Conservation (phyloP, 2,888 invertebrate species). For the Tillus elongatus region DNA sequence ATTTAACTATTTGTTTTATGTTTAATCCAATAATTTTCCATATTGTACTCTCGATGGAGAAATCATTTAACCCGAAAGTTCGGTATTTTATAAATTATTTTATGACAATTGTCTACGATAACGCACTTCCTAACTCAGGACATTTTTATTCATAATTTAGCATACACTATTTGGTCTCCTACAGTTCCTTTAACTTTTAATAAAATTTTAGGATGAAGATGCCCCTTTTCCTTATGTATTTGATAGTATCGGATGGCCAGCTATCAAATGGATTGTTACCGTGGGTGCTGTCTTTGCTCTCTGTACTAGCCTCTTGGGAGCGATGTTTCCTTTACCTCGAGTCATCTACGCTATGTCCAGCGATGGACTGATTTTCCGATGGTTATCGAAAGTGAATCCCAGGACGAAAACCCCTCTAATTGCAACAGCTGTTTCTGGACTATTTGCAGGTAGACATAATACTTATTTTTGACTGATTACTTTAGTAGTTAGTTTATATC, state of each 20-base stretch:
- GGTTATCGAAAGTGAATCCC: conserved; percentile 58
- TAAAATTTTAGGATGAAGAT: conserved; percentile 56
- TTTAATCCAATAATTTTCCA: no score
- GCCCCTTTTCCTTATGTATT: conserved; percentile 87
- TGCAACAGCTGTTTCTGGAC: conserved; percentile 67
- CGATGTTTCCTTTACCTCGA: conserved; percentile 81
- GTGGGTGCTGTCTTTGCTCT: conserved; percentile 87
- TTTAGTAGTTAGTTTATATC: neutral
- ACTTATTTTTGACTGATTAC: neutral
- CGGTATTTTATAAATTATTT: no score
- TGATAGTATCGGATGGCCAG: conserved; percentile 62
- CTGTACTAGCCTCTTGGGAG: conserved; percentile 77
- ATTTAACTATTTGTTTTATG: no score
- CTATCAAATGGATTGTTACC: conserved; percentile 82
- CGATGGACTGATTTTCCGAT: conserved; percentile 76
- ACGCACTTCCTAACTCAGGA: no score
- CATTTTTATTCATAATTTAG: no score
- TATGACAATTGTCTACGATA: no score
- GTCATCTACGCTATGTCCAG: conserved; percentile 85
- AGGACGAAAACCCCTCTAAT: conserved; percentile 71
- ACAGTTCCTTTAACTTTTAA: no score
- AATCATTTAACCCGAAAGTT: no score
- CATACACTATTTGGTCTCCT: no score
- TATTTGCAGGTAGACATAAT: conserved; percentile 54
- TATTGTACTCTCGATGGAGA: no score